Conservation (phyloP, 1,140 invertebrate species). For the Ruditapes philippinarum region DNA sequence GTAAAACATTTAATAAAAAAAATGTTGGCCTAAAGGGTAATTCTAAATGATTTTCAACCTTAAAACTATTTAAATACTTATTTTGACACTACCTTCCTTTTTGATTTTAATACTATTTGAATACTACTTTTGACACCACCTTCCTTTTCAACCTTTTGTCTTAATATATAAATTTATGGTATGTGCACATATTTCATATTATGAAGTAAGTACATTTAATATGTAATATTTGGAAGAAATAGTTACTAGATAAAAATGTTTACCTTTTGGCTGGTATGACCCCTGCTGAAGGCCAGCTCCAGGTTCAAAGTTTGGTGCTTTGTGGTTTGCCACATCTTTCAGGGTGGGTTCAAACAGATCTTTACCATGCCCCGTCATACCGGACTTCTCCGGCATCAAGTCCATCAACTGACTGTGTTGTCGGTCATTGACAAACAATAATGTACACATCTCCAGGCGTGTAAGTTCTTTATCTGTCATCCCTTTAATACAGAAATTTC, state of each 20-base stretch:
- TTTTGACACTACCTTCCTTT: too few relatives aligned
- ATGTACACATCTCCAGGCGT: constrained; percentile 96
- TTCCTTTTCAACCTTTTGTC: background rate
- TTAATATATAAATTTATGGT: background rate
- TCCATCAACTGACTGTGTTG: constrained; percentile 98
- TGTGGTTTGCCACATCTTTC: constrained; percentile 92
- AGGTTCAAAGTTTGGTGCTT: constrained; percentile 92
- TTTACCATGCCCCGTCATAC: constrained; percentile 93
- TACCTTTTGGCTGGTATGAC: constrained; percentile 95
- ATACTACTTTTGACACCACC: background rate
- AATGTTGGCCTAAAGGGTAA: too few relatives aligned
- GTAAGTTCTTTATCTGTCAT: constrained; percentile 92
- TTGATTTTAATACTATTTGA: too few relatives aligned
- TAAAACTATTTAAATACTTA: too few relatives aligned
- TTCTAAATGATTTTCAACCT: too few relatives aligned
- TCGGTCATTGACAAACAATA: constrained; percentile 97
- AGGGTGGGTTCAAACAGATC: constrained; percentile 91
- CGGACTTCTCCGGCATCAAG: constrained; percentile 97
- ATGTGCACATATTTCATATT: background rate
- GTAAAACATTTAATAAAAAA: too few relatives aligned
- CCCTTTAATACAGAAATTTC: too few relatives aligned
- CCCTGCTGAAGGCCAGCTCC: constrained; percentile 96
- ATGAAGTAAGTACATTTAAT: too few relatives aligned
- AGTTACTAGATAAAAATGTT: too few relatives aligned
- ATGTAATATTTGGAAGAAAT: too few relatives aligned